These are phyloP conservation scores for Entomobrya multifasciata DNA, from an alignment of 2,888 invertebrate genomes.

Conservation along the genomic window DNA sequence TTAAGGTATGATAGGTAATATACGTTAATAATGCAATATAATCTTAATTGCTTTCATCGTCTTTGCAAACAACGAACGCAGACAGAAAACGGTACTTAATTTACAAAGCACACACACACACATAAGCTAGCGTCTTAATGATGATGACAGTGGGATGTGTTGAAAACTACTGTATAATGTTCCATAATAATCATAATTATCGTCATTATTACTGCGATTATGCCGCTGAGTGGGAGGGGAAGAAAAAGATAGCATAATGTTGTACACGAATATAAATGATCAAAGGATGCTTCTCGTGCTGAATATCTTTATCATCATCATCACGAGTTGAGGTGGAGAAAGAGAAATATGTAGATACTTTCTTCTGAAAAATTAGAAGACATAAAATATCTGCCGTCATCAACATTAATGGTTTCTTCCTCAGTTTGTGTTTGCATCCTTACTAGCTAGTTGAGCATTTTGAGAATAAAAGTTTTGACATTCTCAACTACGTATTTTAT, in stretches of 20 bases:
- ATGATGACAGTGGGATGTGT: constrained; percentile 58
- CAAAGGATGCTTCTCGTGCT: constrained; percentile 13
- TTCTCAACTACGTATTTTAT: neutral
- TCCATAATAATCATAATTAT: constrained; percentile 59
- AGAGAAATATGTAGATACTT: neutral
- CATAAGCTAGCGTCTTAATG: constrained; percentile 39
- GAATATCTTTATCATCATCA: neutral
- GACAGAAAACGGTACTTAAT: neutral
- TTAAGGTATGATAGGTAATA: constrained; percentile 47
- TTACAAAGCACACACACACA: constrained; percentile 6
- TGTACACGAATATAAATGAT: constrained; percentile 42
- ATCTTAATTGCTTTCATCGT: constrained; percentile 67
- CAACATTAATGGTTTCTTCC: neutral
- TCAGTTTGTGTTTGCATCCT: too few species aligned
- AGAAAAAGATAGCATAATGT: constrained; percentile 39
- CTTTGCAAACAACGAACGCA: constrained; percentile 21
- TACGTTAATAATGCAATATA: constrained; percentile 64
- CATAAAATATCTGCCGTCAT: constrained; percentile 6
- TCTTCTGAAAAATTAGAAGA: constrained; percentile 40
- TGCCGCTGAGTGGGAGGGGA: neutral
- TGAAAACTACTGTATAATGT: constrained; percentile 54
- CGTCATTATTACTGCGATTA: constrained; percentile 51
- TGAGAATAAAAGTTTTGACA: constrained; percentile 1
- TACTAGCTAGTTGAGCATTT: neutral
- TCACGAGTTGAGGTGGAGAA: neutral